Conservation (phyloP, 1,140 invertebrate genomes). For the Listronotus bonariensis region DNA sequence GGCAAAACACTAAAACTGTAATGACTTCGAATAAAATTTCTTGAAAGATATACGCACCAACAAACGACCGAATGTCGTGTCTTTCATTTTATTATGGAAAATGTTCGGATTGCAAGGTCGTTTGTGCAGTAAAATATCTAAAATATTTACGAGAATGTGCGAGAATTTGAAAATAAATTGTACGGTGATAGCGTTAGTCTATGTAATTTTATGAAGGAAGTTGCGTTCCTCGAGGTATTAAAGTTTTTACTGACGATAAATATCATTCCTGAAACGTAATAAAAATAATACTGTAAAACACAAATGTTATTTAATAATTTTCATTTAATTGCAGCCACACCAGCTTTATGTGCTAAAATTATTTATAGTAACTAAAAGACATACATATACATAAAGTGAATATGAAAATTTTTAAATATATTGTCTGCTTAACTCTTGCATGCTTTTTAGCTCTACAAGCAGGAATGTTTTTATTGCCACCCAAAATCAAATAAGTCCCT, state of each 20-base stretch:
- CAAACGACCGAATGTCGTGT: too few species aligned
- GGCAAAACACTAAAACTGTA: constrained; percentile 22
- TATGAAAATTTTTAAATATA: too few species aligned
- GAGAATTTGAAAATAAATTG: constrained; percentile 23
- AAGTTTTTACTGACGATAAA: constrained; percentile 19
- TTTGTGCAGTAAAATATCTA: constrained; percentile 20
- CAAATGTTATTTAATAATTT: too few species aligned
- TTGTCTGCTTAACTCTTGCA: too few species aligned
- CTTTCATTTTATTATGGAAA: constrained; percentile 14
- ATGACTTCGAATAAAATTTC: constrained; percentile 15
- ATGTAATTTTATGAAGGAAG: constrained; percentile 20
- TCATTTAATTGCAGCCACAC: too few species aligned
- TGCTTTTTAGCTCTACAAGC: too few species aligned
- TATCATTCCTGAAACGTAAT: constrained; percentile 1
- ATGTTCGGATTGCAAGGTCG: constrained; percentile 17
- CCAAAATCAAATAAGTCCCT: too few species aligned
- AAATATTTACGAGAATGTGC: constrained; percentile 23
- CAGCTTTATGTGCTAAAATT: too few species aligned
- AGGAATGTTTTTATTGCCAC: too few species aligned
- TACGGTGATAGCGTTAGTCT: constrained; percentile 13
- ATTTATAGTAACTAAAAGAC: too few species aligned
- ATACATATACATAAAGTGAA: too few species aligned
- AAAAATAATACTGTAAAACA: neutral
- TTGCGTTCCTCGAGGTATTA: constrained; percentile 17
- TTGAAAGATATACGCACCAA: constrained; percentile 20